phyloP scores from a whole-genome alignment of 2,113 vertebrate genomes.

The Macrotus californicus region DNA sequence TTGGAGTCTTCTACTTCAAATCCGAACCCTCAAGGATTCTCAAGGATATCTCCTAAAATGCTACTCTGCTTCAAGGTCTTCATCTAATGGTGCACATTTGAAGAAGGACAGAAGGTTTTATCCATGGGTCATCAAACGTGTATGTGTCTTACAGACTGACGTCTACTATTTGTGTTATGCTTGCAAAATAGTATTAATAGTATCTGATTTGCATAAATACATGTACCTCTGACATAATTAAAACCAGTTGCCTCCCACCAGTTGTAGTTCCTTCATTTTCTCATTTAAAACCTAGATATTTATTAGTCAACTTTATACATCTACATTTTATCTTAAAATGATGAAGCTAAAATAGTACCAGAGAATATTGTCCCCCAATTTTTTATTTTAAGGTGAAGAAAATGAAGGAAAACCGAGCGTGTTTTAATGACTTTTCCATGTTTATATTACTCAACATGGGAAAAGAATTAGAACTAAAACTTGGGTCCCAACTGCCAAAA shows the following conservation, averaged over 20 bases:
- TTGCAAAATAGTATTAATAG: background rate
- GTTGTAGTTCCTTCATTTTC: background rate
- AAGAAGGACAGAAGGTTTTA: background rate
- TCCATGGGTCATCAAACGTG: background rate
- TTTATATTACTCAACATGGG: background rate
- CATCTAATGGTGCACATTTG: background rate
- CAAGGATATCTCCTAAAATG: background rate
- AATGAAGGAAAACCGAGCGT: background rate
- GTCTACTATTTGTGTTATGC: background rate
- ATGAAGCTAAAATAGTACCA: background rate
- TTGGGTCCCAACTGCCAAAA: background rate
- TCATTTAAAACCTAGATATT: background rate
- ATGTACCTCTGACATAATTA: background rate
- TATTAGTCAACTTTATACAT: background rate
- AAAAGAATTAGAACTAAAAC: background rate
- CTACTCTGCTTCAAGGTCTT: background rate
- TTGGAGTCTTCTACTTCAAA: background rate
- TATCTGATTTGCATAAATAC: background rate
- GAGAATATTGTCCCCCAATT: background rate
- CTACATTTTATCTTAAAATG: background rate
- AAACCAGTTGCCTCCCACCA: background rate
- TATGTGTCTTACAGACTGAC: background rate
- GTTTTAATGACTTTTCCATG: background rate
- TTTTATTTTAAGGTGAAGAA: background rate
- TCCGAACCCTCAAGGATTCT: background rate